Evolutionary conservation across 35 echinoderm and acorn worm species (phyloP), one percentile per base, ranked within the genome.

Genomic region (Heliocidaris tuberculata): DNA sequence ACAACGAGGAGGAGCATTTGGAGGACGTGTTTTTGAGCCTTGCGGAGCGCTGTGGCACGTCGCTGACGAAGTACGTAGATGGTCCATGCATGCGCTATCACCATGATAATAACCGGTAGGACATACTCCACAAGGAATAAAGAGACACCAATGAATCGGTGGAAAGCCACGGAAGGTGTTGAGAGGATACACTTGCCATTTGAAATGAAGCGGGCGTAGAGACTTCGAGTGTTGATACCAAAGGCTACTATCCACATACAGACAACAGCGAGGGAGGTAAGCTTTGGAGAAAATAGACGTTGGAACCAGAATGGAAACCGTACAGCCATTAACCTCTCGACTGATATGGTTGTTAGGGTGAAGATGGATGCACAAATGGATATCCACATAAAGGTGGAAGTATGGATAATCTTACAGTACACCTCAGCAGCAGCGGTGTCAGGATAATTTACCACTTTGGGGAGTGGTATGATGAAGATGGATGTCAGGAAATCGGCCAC

Each of bases 401-500:
- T 86, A 78, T 91, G 94, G 1, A 97, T 59, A 35, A 96, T 78
- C 48, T 94, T 92, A 50, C 97, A 97, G 52, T 96, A 97, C 19
- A 97, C 65, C 48, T 90, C 49, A 16, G 94, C 96, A 21, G 85
- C 27, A 24, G 4, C 12, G 47, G 29, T 85, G 30, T 92, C 21
- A 9, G 95, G 95, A 5, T 95, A 87, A 50, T 31, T 56, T 6
- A 12, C 21, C 10, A 93, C 47, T 19, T n/a, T 21, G 5, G 95
- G 88, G n/a, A 86, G 4, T 7, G 97, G 97, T 60, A 97, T 96
- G 21, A 96, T 97, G n/a, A 85, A 65, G 2, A 96, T 70, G 4
- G 97, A 97, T 10, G 97, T 96, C 2, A 97, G 56, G 27, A 97
- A 86, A 93, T 97, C 97, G 49, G 97, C 97, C 11, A 61, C 97